Base-by-base conservation (phyloP, 2,113 vertebrate genomes). In the Ailuropoda melanoleuca region DNA sequence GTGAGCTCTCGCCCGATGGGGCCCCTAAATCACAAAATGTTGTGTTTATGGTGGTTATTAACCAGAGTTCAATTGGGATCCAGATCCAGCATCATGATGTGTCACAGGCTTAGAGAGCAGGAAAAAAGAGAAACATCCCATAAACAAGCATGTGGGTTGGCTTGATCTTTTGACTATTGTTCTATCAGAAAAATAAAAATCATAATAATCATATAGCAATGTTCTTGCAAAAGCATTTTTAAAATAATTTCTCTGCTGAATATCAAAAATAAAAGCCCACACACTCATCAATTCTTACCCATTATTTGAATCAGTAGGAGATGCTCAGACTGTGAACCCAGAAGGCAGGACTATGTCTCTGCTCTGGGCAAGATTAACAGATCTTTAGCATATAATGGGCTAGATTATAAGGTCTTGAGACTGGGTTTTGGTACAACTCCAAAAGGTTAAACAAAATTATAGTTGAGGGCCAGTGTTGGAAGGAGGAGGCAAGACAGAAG, bases 101-200 rank as follows among this genome's bases (percentile, higher is more conserved):
- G 93, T 80, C 96, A 94, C 1, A 29, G 68, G 75, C 74, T 95
- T 50, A 55, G 85, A 37, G 8, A 91, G 87, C 92, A 95, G 23
- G n/a, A 72, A 66, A 74, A 68, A 58, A 96, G 81, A 95, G 91
- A 97, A 93, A 83, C 82, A 94, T 94, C 97, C 95, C 62, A 90
- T 81, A 95, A 98, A 98, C 75, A 98, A 98, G 62, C 37, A 39
- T 37, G 97, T 97, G 95, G 97, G 97, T 15, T 94, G 94, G 81
- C 78, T 97, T 91, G 88, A 97, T 97, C 97, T 98, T 97, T 94
- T 93, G 90, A 97, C 93, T 93, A 97, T 89, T 97, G 92, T 98
- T 98, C 97, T 93, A 95, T 88, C 68, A 70, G 81, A 86, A 97
- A 98, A 97, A 97, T 88, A 85, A 97, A 98, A 95, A 90, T 97